Evolutionary conservation across 2,113 vertebrate genomes (phyloP), one percentile per base, ranked within the genome.

Genomic region (Syngnathoides biaculeatus): DNA sequence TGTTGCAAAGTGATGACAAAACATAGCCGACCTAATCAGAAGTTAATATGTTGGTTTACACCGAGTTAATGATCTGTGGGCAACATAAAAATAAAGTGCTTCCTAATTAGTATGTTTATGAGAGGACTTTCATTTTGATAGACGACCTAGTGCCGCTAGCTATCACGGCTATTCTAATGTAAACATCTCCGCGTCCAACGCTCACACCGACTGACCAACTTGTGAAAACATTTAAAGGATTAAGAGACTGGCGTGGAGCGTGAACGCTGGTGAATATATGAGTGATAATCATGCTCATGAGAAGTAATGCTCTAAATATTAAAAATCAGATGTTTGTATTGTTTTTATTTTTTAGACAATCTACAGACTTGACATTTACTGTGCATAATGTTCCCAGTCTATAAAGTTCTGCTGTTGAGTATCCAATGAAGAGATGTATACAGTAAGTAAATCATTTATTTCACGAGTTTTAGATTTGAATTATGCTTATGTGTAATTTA

Each of bases 191-290:
- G 83, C 72, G 86, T 64, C 77, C 64, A 60, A 84, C 72, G 77
- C 89, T 91, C 90, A 84, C 90, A 81, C 86, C 86, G 90, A 90
- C 85, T 76, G 84, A 85, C 86, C 78, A 81, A 86, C 88, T 88
- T 90, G 92, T 91, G 69, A 89, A 71, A 82, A 89, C 85, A 92
- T 92, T 93, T 93, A 93, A 88, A 87, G 92, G 93, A 94, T 86
- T 81, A 86, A 73, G 70, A 74, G 53, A 56, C 79, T 68, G 65
- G 63, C 66, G 63, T 74, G 68, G 61, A 71, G 80, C 78, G 71
- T 39, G 22, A 73, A 65, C 55, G 67, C 69, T 42, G 57, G 65
- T 63, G 55, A 35, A 35, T 38, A 14, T 64, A 27, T 43, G 60
- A 20, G 42, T 65, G 90, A 90, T 39, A 39, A 58, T 30, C 47